phyloP scores from a whole-genome alignment of 1,140 invertebrate genomes.

The Cylas formicarius region DNA sequence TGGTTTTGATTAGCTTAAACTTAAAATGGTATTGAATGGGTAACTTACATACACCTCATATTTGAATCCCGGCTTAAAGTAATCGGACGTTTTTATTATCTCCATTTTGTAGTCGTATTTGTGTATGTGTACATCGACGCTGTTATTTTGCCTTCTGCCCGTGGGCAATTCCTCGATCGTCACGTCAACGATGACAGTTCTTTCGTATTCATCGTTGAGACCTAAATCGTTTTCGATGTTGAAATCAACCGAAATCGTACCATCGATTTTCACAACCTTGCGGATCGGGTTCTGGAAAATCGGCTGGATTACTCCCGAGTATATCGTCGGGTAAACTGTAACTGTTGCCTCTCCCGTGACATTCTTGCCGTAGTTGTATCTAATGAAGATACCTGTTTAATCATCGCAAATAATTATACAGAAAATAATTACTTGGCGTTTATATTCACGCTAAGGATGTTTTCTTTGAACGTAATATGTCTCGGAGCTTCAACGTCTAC shows the following conservation, averaged over 20 bases:
- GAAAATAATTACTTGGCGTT: constrained; percentile 65
- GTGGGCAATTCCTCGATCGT: constrained; percentile 74
- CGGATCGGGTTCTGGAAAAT: constrained; percentile 57
- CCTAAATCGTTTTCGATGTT: constrained; percentile 63
- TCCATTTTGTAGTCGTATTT: constrained; percentile 77
- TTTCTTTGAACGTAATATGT: constrained; percentile 73
- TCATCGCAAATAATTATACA: constrained; percentile 4
- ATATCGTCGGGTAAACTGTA: constrained; percentile 68
- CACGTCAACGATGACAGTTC: constrained; percentile 69
- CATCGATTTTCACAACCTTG: constrained; percentile 77
- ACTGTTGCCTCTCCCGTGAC: constrained; percentile 73
- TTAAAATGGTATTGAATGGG: too few relatives aligned
- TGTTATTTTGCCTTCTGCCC: constrained; percentile 71
- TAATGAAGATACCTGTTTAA: constrained; percentile 15
- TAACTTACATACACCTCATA: constrained; percentile 75
- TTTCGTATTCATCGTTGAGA: constrained; percentile 64
- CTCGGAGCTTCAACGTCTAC: constrained; percentile 73
- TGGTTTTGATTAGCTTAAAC: too few relatives aligned
- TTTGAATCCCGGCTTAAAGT: constrained; percentile 80
- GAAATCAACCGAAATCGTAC: constrained; percentile 67
- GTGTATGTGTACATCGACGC: constrained; percentile 65
- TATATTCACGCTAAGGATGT: constrained; percentile 67
- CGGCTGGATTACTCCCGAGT: constrained; percentile 69
- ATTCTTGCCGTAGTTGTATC: constrained; percentile 75
- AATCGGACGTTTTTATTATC: constrained; percentile 70